Evolutionary conservation across 2,888 invertebrate genomes (phyloP), one percentile per base, ranked within the genome.

Genomic region (Tineola bisselliella): DNA sequence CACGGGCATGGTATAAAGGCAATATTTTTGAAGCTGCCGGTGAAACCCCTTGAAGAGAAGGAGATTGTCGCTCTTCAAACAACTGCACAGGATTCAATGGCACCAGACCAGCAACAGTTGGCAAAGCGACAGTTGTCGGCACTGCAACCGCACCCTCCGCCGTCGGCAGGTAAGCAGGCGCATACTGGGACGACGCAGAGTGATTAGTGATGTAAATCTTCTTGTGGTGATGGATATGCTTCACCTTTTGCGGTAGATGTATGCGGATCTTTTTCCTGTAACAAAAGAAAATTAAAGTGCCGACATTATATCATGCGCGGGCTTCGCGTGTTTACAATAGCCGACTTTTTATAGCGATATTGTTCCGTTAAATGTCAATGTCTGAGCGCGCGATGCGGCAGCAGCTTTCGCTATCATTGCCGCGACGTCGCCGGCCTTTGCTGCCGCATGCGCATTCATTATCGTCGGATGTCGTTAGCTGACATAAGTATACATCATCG

Each of bases 231-330:
- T 87, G 87, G 70, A 88, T 87, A 68, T 88, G 87, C 75, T 87
- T 88, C 74, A 88, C 87, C 71, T 84, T 84, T 77, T 88, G 87
- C 70, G 88, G 88, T 77, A 87, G 83, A 77, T 88, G 87, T 74
- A 88, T 88, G 74, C 87, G 87, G 72, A 88, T 87, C 76, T 88
- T 88, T 78, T 88, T 88, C 75, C 88, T 88, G 84, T 61, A 87
- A 87, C 83, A 84, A 84, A 67, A 75, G 65, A 70, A 71, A 75
- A 74, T 71, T 72, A 73, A 68, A 75, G 67, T 65, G 62, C 61
- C 56, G 61, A 38, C 44, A 62, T 62, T 48, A 13, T 43, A 48
- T 48, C 61, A 56, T 44, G 43, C 44, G 58, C 62, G 61, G 56
- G 61, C 38, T 19, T 80, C 68, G 81, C 81, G 75, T 81, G 82